phyloP scores from a whole-genome alignment of 2,888 invertebrate genomes.

The Luffia ferchaultella region DNA sequence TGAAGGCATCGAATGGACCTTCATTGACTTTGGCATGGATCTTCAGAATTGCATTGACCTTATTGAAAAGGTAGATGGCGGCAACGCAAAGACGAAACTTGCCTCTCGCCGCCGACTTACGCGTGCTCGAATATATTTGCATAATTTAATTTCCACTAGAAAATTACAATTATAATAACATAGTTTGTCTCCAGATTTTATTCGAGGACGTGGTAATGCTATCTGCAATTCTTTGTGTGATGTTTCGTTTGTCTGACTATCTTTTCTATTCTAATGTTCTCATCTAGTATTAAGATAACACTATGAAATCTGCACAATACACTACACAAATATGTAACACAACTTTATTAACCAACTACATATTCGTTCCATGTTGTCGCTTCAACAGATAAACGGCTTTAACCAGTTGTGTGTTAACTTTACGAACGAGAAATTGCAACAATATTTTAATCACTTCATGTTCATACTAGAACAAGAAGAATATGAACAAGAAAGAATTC shows the following conservation, averaged over 20 bases:
- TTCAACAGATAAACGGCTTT: constrained; percentile 85
- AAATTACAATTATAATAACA: background rate
- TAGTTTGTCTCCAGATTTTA: constrained; percentile 20
- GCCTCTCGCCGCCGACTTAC: constrained; percentile 43
- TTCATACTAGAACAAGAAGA: constrained; percentile 96
- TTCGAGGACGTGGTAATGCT: constrained; percentile 47
- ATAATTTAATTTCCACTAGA: constrained; percentile 12
- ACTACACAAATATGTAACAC: too few species aligned
- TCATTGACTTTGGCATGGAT: constrained; percentile 95
- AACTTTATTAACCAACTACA: too few species aligned
- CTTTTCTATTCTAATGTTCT: constrained; percentile 3
- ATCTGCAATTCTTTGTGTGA: constrained; percentile 25
- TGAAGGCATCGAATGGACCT: constrained; percentile 92
- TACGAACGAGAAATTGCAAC: constrained; percentile 94
- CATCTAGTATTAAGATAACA: too few species aligned
- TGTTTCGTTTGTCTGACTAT: constrained; percentile 35
- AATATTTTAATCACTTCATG: constrained; percentile 97
- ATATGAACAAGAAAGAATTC: constrained; percentile 90
- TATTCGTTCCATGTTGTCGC: constrained; percentile 31
- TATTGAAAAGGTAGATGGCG: constrained; percentile 76
- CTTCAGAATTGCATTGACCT: constrained; percentile 85
- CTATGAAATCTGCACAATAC: constrained; percentile 16
- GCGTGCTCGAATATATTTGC: constrained; percentile 34
- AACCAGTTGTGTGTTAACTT: constrained; percentile 97
- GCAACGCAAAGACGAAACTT: constrained; percentile 58